A percentile compares a stretch with the other conserved stretches of the same genome.
These are phyloP conservation scores for Epicampocera succincta DNA, from an alignment of 2,888 invertebrate genomes.

Conservation along the genomic window DNA sequence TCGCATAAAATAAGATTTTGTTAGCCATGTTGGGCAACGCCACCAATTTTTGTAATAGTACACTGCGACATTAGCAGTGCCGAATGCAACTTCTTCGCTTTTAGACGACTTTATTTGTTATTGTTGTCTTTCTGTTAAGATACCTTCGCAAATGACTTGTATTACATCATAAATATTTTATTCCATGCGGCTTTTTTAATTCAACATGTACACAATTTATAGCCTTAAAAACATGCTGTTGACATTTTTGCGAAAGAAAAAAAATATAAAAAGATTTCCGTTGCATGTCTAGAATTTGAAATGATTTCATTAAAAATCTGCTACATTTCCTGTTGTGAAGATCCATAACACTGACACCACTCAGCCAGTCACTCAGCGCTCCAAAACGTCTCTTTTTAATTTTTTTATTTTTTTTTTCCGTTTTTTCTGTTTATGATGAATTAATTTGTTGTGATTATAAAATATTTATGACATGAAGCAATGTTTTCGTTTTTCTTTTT, in stretches of 20 bases:
- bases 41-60: too few species aligned
- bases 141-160: too few species aligned
- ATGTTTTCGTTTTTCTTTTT: constrained; percentile 27
- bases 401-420: background rate
- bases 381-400: background rate
- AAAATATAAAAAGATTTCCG: constrained; percentile 55
- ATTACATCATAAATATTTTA: too few species aligned
- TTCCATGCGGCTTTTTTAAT: too few species aligned
- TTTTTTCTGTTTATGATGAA: constrained; percentile 50
- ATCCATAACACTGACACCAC: constrained; percentile 27
- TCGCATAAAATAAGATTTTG: too few species aligned
- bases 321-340: constrained; percentile 61
- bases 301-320: constrained; percentile 62
- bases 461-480: constrained; percentile 55
- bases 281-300: constrained; percentile 66
- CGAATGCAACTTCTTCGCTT: too few species aligned
- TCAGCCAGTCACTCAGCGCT: background rate
- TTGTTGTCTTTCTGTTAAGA: too few species aligned
- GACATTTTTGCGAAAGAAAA: constrained; percentile 30
- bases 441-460: constrained; percentile 65
- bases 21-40: too few species aligned
- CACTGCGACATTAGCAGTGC: too few species aligned
- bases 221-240: constrained; percentile 43
- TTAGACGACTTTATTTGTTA: too few species aligned
- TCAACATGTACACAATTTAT: constrained; percentile 11